phyloP scores from a whole-genome alignment of 2,797 vertebrate genomes.

The Falco concolor region DNA sequence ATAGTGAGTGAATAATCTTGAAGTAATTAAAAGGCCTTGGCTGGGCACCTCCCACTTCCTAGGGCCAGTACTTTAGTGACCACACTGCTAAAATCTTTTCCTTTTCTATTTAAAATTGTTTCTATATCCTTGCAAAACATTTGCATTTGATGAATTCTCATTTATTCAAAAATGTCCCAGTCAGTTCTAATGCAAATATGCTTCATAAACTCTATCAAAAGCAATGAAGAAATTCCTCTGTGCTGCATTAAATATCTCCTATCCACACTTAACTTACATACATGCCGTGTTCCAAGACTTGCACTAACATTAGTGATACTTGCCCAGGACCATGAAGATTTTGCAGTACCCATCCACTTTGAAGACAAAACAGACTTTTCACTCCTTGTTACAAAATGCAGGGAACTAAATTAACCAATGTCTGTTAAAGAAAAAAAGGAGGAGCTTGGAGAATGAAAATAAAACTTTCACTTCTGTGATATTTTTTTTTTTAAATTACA shows the following conservation, averaged over 20 bases:
- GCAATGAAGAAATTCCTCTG: background rate
- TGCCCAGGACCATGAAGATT: background rate
- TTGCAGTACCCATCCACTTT: background rate
- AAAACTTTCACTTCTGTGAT: background rate
- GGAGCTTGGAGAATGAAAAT: background rate
- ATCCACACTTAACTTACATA: background rate
- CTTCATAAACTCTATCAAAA: background rate
- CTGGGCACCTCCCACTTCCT: background rate
- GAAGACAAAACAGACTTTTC: background rate
- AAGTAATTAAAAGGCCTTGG: background rate
- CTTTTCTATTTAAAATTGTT: background rate
- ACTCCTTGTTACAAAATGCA: background rate
- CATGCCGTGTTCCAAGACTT: background rate
- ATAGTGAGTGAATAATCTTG: background rate
- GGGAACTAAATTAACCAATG: background rate
- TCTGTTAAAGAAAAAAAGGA: background rate
- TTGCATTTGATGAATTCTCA: background rate
- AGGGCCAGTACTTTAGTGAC: background rate
- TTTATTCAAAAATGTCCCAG: background rate
- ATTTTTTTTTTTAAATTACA: background rate
- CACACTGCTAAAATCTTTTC: background rate
- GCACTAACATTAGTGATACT: background rate
- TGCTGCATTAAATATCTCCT: background rate
- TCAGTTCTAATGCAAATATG: background rate
- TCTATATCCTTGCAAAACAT: background rate